Evolutionary conservation across 2,797 vertebrate species (phyloP).

Genomic region (Kryptolebias ocellatus): DNA sequence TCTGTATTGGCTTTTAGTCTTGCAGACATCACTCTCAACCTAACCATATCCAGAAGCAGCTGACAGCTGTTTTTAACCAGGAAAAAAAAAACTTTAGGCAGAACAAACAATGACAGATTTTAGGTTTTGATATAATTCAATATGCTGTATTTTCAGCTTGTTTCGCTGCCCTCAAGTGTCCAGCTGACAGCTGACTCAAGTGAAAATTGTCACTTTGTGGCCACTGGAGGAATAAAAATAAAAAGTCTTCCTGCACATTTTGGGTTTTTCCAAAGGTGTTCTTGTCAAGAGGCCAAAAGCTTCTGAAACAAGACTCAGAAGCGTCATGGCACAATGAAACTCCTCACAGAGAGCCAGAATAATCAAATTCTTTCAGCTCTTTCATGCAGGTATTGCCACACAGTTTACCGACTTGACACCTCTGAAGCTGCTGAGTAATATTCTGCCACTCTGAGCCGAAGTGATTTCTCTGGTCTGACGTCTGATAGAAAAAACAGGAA

Average conservation of each 20-base stretch:
- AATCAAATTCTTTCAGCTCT: slow-evolving; percentile 44
- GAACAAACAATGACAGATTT: slow-evolving; percentile 1
- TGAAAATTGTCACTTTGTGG: neutral
- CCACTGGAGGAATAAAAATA: neutral
- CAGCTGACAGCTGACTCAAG: slow-evolving; percentile 5
- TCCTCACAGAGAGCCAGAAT: slow-evolving; percentile 25
- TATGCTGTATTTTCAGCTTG: neutral
- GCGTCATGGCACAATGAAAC: slow-evolving; percentile 39
- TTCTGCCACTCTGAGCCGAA: slow-evolving; percentile 32
- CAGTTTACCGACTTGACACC: slow-evolving; percentile 49
- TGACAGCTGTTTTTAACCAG: neutral
- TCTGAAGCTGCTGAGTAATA: slow-evolving; percentile 54
- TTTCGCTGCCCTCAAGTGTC: slow-evolving; percentile 7
- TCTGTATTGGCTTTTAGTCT: neutral
- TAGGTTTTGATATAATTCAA: neutral
- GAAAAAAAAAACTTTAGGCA: neutral
- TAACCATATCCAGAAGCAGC: neutral
- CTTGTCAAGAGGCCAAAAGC: slow-evolving; percentile 29
- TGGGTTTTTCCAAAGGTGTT: slow-evolving; percentile 15
- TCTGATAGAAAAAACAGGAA: slow-evolving; percentile 60
- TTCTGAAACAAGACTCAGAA: slow-evolving; percentile 38
- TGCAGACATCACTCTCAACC: neutral
- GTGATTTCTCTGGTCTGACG: slow-evolving; percentile 46
- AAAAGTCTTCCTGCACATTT: neutral
- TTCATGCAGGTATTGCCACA: slow-evolving; percentile 43